Evolutionary conservation across 2,888 invertebrate genomes (phyloP).

Genomic region (Subacronicta megacephala): DNA sequence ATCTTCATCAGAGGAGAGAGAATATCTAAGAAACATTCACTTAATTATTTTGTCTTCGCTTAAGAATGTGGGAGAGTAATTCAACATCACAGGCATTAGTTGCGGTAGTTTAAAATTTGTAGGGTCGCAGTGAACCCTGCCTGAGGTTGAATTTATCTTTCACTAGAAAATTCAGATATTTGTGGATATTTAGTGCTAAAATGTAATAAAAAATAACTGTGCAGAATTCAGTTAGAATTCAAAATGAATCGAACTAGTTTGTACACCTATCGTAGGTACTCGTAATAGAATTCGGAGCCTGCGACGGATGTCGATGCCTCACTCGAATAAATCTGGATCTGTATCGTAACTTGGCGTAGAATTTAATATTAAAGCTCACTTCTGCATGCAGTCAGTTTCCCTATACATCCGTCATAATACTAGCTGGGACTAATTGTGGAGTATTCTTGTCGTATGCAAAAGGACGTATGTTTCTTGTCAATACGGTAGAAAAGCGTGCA

Average conservation of each 20-base stretch:
- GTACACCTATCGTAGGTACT: background rate
- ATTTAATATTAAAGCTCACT: slow-evolving; percentile 43
- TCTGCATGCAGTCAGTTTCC: slow-evolving; percentile 9
- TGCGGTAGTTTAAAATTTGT: too few relatives aligned
- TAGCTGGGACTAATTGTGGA: slow-evolving; percentile 9
- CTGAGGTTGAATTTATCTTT: too few relatives aligned
- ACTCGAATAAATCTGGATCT: slow-evolving; percentile 39
- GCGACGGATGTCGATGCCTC: slow-evolving; percentile 25
- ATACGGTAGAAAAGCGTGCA: slow-evolving; percentile 15
- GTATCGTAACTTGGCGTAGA: slow-evolving; percentile 37
- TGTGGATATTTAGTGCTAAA: too few relatives aligned
- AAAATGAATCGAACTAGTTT: slow-evolving; percentile 11
- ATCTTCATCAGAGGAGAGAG: too few relatives aligned
- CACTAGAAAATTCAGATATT: too few relatives aligned
- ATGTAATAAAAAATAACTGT: too few relatives aligned
- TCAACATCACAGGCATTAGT: too few relatives aligned
- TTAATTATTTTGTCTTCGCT: too few relatives aligned
- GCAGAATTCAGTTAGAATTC: background rate
- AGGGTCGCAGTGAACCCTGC: too few relatives aligned
- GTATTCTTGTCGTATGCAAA: slow-evolving; percentile 6
- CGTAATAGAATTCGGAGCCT: slow-evolving; percentile 17
- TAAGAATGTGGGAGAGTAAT: too few relatives aligned
- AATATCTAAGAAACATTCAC: too few relatives aligned
- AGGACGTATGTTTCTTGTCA: background rate
- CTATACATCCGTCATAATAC: slow-evolving; percentile 37